phyloP scores from a whole-genome alignment of 2,113 vertebrate species.

The Rhinoderma darwinii region DNA sequence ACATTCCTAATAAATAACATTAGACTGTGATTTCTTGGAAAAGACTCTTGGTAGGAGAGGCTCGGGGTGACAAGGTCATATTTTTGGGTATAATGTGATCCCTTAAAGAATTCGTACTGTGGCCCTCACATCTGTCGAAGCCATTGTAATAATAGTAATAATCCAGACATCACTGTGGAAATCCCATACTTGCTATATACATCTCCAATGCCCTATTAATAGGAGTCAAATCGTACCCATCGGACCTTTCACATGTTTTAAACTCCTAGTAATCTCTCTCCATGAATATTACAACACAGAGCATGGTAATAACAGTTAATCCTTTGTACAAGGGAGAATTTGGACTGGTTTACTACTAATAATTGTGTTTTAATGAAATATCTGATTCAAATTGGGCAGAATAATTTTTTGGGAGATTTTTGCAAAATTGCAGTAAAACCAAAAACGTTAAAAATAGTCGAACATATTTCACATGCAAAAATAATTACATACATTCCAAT shows the following conservation, averaged over 20 bases:
- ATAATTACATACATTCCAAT: too few relatives aligned
- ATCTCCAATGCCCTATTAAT: conserved; percentile 35
- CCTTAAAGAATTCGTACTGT: not conserved
- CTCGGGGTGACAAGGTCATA: not conserved
- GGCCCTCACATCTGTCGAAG: conserved; percentile 9
- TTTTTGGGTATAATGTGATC: not conserved
- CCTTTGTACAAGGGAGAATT: not conserved
- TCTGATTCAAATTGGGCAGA: not conserved
- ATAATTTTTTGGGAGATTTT: not conserved
- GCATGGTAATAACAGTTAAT: not conserved
- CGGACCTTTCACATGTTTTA: not conserved
- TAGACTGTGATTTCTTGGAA: not conserved
- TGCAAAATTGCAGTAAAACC: not conserved
- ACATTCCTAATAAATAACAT: conserved; percentile 5
- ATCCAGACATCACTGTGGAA: conserved; percentile 23
- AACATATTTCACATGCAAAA: too few relatives aligned
- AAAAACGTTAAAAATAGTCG: not conserved
- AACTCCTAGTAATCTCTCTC: not conserved
- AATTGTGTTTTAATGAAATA: conserved; percentile 5
- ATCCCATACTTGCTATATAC: conserved; percentile 21
- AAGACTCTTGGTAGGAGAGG: not conserved
- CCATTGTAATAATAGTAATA: not conserved
- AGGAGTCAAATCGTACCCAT: not conserved
- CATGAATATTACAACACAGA: conserved; percentile 1
- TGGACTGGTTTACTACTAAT: not conserved